phyloP scores from a whole-genome alignment of 2,797 vertebrate species.

The Ibycter americanus region DNA sequence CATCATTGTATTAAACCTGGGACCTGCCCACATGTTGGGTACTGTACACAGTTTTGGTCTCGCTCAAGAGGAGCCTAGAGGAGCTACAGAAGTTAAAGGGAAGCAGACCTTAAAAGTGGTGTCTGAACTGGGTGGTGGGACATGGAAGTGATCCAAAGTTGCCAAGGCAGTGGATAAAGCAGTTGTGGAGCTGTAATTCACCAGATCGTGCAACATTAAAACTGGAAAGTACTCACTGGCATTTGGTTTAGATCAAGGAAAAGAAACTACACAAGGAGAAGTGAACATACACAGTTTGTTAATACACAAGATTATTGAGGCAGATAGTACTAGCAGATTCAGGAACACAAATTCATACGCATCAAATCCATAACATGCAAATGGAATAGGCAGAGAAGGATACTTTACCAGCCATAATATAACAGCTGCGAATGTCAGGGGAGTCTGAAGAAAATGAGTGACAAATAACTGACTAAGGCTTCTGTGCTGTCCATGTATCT shows the following conservation, averaged over 20 bases:
- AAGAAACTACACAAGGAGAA: neutral
- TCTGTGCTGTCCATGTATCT: fast-evolving
- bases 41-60: fast-evolving
- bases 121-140: neutral
- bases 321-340: neutral
- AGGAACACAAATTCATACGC: neutral
- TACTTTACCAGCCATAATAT: neutral
- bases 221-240: neutral
- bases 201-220: neutral
- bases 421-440: neutral
- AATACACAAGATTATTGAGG: neutral
- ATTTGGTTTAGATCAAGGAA: neutral
- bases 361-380: neutral
- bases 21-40: fast-evolving
- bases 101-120: neutral
- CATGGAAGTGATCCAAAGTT: neutral
- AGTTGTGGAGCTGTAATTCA: neutral
- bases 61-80: neutral
- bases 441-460: neutral
- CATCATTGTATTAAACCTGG: neutral
- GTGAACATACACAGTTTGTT: fast-evolving
- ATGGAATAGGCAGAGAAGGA: neutral
- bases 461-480: neutral
- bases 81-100: neutral
- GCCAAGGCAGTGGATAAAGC: neutral